Percentiles rank a stretch among this genome's conserved stretches.
Conservation (phyloP, 2,113 vertebrate genomes). For the Perca fluviatilis region DNA sequence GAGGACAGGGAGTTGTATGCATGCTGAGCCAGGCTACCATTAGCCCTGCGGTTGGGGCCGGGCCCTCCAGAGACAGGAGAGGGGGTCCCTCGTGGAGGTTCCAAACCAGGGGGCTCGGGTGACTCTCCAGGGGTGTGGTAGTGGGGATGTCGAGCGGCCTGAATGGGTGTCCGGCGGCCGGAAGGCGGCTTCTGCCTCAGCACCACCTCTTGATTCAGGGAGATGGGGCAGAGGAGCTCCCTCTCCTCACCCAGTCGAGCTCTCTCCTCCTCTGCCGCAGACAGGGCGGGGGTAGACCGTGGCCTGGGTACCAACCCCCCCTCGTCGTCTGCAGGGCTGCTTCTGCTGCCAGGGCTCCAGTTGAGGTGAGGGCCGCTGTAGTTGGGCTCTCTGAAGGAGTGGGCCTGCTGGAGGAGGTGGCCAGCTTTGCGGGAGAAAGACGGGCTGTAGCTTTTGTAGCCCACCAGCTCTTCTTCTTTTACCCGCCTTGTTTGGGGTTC, state of each 20-base stretch:
- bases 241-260: slow-evolving; percentile 6
- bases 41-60: slow-evolving; percentile 47
- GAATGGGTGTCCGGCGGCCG: slow-evolving; percentile 76
- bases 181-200: slow-evolving; percentile 89
- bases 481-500: slow-evolving; percentile 79
- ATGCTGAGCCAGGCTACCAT: slow-evolving; percentile 85
- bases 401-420: slow-evolving; percentile 88
- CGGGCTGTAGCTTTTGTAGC: slow-evolving; percentile 91
- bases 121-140: slow-evolving; percentile 81
- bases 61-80: slow-evolving; percentile 40
- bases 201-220: slow-evolving; percentile 84
- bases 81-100: slow-evolving; percentile 37
- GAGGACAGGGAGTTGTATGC: slow-evolving; percentile 92
- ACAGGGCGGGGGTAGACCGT: slow-evolving; percentile 41
- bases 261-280: slow-evolving; percentile 49
- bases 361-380: slow-evolving; percentile 83
- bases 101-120: slow-evolving; percentile 64
- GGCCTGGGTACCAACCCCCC: slow-evolving; percentile 12
- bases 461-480: slow-evolving; percentile 68
- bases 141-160: slow-evolving; percentile 82
- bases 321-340: slow-evolving; percentile 62
- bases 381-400: slow-evolving; percentile 88
- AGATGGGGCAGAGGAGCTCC: slow-evolving; percentile 53
- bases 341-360: slow-evolving; percentile 64
- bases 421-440: slow-evolving; percentile 89